Percentiles rank a stretch among this genome's conserved stretches.
Evolutionary conservation across 2,797 vertebrate genomes (phyloP).

Genomic region (Geotrypetes seraphini): DNA sequence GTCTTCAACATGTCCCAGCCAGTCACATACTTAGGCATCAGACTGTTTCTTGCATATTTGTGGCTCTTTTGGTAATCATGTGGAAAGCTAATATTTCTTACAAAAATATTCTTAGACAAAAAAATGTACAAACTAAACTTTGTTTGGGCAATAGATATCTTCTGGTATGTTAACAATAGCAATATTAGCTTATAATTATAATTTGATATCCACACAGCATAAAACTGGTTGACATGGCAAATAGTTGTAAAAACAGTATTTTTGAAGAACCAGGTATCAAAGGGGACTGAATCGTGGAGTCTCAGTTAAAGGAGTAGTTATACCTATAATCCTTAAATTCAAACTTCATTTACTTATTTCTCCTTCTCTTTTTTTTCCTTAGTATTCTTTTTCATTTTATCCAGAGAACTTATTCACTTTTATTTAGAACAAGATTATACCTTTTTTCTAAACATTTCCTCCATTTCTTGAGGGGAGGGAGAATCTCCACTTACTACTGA

Average conservation of each 20-base stretch:
- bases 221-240: neutral
- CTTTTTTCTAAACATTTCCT: too few relatives aligned
- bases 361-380: too few relatives aligned
- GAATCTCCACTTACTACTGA: too few relatives aligned
- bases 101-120: conserved; percentile 1
- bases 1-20: neutral
- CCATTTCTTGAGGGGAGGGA: too few relatives aligned
- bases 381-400: too few relatives aligned
- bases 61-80: conserved; percentile 6
- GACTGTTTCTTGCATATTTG: conserved; percentile 13
- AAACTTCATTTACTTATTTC: too few relatives aligned
- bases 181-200: neutral
- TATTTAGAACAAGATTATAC: too few relatives aligned
- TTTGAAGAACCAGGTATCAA: neutral
- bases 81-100: conserved; percentile 21
- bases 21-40: neutral
- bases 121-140: conserved; percentile 18
- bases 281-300: conserved; percentile 2
- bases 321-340: too few relatives aligned
- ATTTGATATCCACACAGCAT: neutral
- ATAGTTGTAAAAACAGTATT: neutral
- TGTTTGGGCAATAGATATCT: conserved; percentile 11
- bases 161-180: conserved; percentile 2
- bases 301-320: too few relatives aligned
- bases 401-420: too few relatives aligned